These are phyloP conservation scores for Cladorhizidae sp. DNA, from an alignment of 37 sponge, comb jelly and placozoan species.

Conservation along the genomic window DNA sequence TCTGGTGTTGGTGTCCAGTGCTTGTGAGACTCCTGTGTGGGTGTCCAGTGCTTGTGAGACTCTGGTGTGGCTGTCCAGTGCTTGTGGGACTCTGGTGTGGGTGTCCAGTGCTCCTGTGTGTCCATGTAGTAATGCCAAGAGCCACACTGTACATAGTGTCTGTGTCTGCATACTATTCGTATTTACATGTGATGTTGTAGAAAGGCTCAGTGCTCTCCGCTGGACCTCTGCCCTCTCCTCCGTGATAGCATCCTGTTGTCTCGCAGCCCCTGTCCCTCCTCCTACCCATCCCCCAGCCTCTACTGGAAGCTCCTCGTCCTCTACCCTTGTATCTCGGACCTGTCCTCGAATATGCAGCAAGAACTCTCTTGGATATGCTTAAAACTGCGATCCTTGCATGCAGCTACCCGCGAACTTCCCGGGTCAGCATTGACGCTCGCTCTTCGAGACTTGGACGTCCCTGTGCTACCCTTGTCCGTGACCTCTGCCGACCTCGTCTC, in stretches of 20 bases:
- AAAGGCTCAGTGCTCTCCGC: neutral
- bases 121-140: no score
- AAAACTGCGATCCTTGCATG: neutral
- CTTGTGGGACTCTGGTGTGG: no score
- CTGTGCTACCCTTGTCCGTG: neutral
- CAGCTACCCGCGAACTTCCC: neutral
- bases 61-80: no score
- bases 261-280: constrained; percentile 1
- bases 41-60: no score
- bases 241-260: constrained; percentile 21
- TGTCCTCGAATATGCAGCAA: neutral
- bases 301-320: constrained; percentile 33
- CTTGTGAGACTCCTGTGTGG: no score
- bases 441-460: neutral
- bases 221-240: constrained; percentile 31
- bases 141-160: no score
- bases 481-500: constrained; percentile 5
- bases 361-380: constrained; percentile 6
- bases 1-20: no score
- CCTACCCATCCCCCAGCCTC: constrained; percentile 4
- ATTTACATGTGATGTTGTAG: neutral
- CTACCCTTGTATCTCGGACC: neutral
- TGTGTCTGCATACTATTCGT: neutral
- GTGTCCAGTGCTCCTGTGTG: no score
- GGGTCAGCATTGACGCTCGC: neutral